phyloP scores from a whole-genome alignment of 2,113 vertebrate species.

The Piprites chloris region DNA sequence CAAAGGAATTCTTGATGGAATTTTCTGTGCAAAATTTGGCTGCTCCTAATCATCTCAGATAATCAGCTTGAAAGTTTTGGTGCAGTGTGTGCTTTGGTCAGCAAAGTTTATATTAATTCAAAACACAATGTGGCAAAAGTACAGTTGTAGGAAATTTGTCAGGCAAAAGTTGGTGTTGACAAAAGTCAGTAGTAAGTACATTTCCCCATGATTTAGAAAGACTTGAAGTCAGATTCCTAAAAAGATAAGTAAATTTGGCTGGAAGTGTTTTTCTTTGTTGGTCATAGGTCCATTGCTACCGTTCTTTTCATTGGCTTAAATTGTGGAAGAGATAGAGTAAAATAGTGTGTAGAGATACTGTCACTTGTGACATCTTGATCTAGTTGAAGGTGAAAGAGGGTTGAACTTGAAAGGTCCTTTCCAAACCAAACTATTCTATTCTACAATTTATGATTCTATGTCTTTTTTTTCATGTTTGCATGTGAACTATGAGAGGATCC shows the following conservation, averaged over 20 bases:
- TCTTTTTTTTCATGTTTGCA: neutral
- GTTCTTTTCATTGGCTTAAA: neutral
- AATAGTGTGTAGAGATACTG: fast-evolving
- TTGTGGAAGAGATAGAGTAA: neutral
- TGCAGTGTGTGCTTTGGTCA: neutral
- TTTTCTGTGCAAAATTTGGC: neutral
- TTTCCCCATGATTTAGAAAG: neutral
- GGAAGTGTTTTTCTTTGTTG: neutral
- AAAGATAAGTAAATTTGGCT: fast-evolving
- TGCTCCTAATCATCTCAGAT: neutral
- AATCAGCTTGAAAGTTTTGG: neutral
- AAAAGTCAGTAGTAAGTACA: neutral
- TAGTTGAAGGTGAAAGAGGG: neutral
- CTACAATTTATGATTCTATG: neutral
- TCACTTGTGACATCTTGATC: too few relatives aligned
- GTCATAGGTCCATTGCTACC: fast-evolving
- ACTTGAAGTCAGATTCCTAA: neutral
- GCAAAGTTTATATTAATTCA: neutral
- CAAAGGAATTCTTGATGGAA: neutral
- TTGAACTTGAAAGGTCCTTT: neutral
- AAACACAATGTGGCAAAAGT: neutral
- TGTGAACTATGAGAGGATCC: neutral
- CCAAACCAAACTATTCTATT: neutral
- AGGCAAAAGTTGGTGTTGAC: neutral
- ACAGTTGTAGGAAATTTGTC: neutral